Percentiles rank a stretch among this genome's conserved stretches.
Evolutionary conservation across 2,888 invertebrate species (phyloP).

Genomic region (Orthosia cruda): DNA sequence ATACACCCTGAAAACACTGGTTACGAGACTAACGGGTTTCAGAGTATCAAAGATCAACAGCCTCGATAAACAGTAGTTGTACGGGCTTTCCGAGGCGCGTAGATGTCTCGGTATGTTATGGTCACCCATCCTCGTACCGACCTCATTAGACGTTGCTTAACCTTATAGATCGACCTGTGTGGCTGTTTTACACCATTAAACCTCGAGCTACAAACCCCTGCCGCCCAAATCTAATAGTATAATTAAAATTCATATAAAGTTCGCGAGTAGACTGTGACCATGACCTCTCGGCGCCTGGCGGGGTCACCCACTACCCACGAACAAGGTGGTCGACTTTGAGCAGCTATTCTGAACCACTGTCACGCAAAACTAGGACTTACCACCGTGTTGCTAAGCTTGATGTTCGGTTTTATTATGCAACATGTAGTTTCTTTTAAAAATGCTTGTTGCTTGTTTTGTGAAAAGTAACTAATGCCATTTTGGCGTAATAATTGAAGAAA

Average conservation of each 20-base stretch:
- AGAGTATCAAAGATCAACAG: neutral
- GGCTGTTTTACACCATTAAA: neutral
- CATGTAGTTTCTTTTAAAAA: slow-evolving; percentile 4
- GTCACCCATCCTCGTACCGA: neutral
- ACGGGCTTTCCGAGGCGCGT: neutral
- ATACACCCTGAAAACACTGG: neutral
- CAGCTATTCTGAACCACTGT: slow-evolving; percentile 25
- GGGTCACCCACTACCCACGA: slow-evolving; percentile 34
- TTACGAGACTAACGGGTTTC: neutral
- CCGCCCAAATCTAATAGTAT: slow-evolving; percentile 12
- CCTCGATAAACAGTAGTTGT: neutral
- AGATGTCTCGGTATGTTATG: neutral
- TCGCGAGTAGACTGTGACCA: slow-evolving; percentile 34
- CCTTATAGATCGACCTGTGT: neutral
- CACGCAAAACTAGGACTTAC: slow-evolving; percentile 15
- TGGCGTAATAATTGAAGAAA: neutral
- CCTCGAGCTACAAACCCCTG: neutral
- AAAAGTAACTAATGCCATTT: neutral
- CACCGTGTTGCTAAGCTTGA: neutral
- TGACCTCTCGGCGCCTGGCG: slow-evolving; percentile 44
- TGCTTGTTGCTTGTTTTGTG: neutral
- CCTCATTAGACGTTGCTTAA: neutral
- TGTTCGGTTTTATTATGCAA: slow-evolving; percentile 2
- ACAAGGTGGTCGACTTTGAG: slow-evolving; percentile 4
- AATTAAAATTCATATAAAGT: slow-evolving; percentile 35